Conservation (phyloP, 2,113 vertebrate species). For the Sialia sialis region DNA sequence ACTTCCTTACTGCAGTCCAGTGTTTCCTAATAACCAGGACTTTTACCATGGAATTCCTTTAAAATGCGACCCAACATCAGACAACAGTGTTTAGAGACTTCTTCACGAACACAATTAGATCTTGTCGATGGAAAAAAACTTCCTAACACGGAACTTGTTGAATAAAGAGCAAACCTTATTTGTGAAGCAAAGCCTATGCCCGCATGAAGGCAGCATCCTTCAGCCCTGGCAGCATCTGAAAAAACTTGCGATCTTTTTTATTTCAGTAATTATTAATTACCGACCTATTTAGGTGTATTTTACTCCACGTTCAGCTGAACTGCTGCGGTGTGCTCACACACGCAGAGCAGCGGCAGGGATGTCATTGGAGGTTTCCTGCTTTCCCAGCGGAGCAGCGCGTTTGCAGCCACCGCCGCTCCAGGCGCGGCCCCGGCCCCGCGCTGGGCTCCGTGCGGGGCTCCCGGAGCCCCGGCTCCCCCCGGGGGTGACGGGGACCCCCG, state of each 20-base stretch:
- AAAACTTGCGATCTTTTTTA: not conserved
- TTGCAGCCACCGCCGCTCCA: not conserved
- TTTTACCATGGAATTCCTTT: not conserved
- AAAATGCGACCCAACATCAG: not conserved
- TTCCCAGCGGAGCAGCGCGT: not conserved
- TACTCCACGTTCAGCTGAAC: not conserved
- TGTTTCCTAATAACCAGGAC: not conserved
- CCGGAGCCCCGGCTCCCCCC: not conserved
- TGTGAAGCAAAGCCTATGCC: not conserved
- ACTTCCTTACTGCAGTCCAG: constrained; percentile 7
- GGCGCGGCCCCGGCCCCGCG: not conserved
- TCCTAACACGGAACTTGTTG: constrained; percentile 39
- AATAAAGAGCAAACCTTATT: not conserved
- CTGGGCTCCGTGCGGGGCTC: not conserved
- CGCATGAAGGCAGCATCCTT: not conserved
- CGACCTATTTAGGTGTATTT: not conserved
- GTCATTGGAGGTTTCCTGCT: not conserved
- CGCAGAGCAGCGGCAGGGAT: not conserved
- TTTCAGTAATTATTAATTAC: constrained; percentile 49
- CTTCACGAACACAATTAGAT: not conserved
- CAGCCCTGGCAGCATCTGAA: not conserved
- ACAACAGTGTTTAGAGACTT: not conserved
- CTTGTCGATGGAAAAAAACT: constrained; percentile 28
- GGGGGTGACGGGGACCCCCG: accelerated
- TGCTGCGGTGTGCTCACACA: not conserved